Evolutionary conservation across 2,113 vertebrate genomes (phyloP).

Genomic region (Sciurus niger): DNA sequence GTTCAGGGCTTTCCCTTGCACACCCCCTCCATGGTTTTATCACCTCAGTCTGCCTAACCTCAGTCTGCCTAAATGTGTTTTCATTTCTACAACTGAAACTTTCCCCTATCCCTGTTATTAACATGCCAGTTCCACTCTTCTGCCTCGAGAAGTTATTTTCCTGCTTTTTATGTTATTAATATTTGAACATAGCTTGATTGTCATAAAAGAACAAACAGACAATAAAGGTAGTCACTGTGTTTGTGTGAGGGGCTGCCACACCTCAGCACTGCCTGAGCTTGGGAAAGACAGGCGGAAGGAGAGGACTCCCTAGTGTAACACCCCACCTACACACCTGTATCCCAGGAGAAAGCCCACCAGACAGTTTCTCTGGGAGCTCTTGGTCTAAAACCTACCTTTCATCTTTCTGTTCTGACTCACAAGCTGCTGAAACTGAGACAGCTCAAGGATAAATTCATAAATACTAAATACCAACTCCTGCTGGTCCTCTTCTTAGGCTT

Average conservation of each 20-base stretch:
- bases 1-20: background rate
- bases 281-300: background rate
- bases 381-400: background rate
- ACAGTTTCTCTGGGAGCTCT: background rate
- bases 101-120: background rate
- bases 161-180: background rate
- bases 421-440: background rate
- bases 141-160: constrained; percentile 2
- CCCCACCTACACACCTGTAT: no score
- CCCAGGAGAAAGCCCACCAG: background rate
- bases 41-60: no score
- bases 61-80: background rate
- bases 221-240: background rate
- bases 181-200: background rate
- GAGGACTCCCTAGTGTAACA: background rate
- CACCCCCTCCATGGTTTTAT: background rate
- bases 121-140: background rate
- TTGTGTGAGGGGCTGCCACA: background rate
- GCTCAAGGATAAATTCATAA: background rate
- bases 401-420: background rate
- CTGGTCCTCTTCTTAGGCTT: background rate
- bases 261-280: background rate
- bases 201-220: background rate
- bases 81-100: background rate
- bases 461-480: background rate